Evolutionary conservation across 1,140 invertebrate species (phyloP).

Genomic region (Dendroctonus valens): DNA sequence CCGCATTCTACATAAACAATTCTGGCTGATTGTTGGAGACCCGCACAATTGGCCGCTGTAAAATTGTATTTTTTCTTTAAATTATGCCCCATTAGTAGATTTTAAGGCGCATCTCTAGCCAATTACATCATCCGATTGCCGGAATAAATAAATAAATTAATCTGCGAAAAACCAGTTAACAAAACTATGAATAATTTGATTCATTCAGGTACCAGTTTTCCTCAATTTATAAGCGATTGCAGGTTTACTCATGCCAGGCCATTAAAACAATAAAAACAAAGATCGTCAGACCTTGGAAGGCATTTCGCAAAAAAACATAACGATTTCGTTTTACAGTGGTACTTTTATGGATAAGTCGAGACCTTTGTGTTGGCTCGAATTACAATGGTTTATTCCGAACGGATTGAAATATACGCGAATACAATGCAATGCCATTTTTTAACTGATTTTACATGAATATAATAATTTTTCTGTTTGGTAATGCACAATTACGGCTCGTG

Average conservation of each 20-base stretch:
- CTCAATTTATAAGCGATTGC: too few species aligned
- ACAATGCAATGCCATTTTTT: slow-evolving; percentile 20
- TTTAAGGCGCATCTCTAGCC: too few species aligned
- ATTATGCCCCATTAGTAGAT: too few species aligned
- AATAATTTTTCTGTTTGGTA: slow-evolving; percentile 15
- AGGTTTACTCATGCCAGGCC: neutral
- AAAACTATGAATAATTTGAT: too few species aligned
- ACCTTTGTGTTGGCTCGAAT: neutral
- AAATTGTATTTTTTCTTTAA: too few species aligned
- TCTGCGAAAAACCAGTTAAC: too few species aligned
- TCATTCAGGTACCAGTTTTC: too few species aligned
- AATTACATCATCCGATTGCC: too few species aligned
- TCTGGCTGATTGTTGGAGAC: too few species aligned
- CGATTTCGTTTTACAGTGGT: neutral
- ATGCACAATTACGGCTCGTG: slow-evolving; percentile 6
- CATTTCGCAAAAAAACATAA: slow-evolving; percentile 11
- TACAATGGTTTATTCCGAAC: neutral
- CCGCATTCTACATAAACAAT: too few species aligned
- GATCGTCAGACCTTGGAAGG: slow-evolving; percentile 9
- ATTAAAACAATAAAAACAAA: slow-evolving; percentile 16
- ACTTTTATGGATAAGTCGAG: slow-evolving; percentile 2
- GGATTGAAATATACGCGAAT: neutral
- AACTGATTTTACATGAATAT: slow-evolving; percentile 18
- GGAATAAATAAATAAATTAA: too few species aligned
- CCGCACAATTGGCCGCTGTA: too few species aligned